These are phyloP conservation scores for Scopus umbretta DNA, from an alignment of 2,113 vertebrate species.

Conservation along the genomic window DNA sequence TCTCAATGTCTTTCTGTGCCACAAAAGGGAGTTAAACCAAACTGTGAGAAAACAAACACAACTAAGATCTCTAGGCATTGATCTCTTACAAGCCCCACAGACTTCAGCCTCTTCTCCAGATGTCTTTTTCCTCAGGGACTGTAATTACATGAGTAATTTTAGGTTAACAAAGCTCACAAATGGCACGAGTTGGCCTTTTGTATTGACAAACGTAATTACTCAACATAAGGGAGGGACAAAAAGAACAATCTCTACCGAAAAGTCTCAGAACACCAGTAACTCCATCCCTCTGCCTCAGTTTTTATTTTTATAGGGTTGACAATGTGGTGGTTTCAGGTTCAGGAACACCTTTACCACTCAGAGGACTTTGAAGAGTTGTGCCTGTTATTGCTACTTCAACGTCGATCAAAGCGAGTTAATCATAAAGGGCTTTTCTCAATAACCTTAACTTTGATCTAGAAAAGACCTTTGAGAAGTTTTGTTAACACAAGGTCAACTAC, in stretches of 20 bases:
- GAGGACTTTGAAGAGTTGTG: not conserved
- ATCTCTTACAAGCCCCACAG: not conserved
- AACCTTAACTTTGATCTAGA: not conserved
- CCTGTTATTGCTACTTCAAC: not conserved
- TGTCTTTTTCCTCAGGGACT: not conserved
- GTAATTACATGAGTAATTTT: not conserved
- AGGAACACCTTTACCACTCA: not conserved
- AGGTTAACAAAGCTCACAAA: not conserved
- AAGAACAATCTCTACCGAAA: not conserved
- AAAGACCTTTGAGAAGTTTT: not conserved
- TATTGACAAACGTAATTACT: not conserved
- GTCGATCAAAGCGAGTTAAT: not conserved
- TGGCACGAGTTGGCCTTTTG: not conserved
- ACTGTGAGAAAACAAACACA: not conserved
- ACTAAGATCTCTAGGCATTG: not conserved
- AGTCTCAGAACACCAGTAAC: not conserved
- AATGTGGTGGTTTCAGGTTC: not conserved
- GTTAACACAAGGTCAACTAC: not conserved
- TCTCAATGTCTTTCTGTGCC: not conserved
- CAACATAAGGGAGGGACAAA: not conserved
- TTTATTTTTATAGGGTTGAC: not conserved
- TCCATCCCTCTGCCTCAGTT: not conserved
- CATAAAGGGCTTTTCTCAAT: not conserved
- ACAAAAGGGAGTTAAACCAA: not conserved
- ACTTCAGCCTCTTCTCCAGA: not conserved